Evolutionary conservation across 2,797 vertebrate genomes (phyloP).

Genomic region (Cossypha dichroa): DNA sequence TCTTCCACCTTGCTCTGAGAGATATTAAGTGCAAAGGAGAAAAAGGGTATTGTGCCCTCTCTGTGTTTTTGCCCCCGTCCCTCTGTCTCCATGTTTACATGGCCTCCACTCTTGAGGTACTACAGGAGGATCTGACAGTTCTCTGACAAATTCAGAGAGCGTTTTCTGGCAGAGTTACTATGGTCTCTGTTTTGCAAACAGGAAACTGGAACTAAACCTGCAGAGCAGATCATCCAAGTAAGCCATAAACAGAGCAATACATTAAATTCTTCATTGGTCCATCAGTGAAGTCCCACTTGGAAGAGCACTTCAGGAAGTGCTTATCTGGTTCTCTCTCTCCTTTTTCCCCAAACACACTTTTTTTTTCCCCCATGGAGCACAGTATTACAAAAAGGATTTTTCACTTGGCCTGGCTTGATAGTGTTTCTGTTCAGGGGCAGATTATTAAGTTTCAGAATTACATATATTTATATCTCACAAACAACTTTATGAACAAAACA

Average conservation of each 20-base stretch:
- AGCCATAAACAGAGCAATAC: not conserved
- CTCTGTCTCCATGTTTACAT: not conserved
- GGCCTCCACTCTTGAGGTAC: not conserved
- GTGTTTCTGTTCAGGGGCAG: conserved; percentile 23
- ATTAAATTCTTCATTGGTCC: not conserved
- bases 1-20: not conserved
- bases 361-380: not conserved
- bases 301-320: not conserved
- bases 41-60: not conserved
- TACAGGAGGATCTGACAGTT: not conserved
- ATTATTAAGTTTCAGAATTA: conserved; percentile 37
- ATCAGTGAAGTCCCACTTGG: not conserved
- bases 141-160: not conserved
- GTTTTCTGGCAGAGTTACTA: not conserved
- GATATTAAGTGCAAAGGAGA: not conserved
- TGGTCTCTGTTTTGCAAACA: conserved; percentile 22
- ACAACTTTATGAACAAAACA: conserved; percentile 68
- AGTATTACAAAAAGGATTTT: not conserved
- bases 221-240: not conserved
- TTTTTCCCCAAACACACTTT: not conserved
- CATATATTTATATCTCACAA: conserved; percentile 62
- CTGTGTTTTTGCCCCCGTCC: not conserved
- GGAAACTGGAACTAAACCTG: not conserved
- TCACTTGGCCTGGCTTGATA: not conserved
- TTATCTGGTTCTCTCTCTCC: not conserved